Conservation (phyloP, 2,113 vertebrate species). For the Pluvialis apricaria region DNA sequence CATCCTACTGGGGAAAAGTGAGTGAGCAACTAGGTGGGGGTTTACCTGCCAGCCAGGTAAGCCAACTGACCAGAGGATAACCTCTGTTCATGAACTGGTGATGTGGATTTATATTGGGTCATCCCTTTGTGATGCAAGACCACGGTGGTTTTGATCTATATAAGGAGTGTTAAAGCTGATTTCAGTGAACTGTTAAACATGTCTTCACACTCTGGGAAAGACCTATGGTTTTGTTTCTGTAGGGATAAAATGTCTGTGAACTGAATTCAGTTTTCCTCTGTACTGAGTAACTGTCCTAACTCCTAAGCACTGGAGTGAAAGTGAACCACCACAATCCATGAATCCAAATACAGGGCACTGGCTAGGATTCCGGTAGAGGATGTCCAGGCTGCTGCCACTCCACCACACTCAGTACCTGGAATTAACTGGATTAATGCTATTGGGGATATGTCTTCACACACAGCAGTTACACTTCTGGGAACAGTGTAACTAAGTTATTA, state of each 20-base stretch:
- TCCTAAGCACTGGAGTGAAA: not conserved
- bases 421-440: not conserved
- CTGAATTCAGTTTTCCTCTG: not conserved
- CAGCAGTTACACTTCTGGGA: not conserved
- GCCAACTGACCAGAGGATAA: too few species aligned
- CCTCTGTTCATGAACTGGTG: too few species aligned
- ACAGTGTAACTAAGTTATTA: not conserved
- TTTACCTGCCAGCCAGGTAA: too few species aligned
- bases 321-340: not conserved
- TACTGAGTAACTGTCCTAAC: not conserved
- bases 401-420: not conserved
- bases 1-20: too few species aligned
- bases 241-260: not conserved
- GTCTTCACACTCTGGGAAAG: not conserved
- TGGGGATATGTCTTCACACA: not conserved
- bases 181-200: too few species aligned
- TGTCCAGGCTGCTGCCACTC: not conserved
- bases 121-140: too few species aligned
- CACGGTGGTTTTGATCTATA: too few species aligned
- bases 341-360: not conserved
- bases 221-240: not conserved
- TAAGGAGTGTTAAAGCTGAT: too few species aligned
- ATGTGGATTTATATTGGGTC: too few species aligned
- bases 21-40: too few species aligned
- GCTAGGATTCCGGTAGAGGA: not conserved